Evolutionary conservation across 2,113 vertebrate species (phyloP).

Genomic region (Vimba vimba): DNA sequence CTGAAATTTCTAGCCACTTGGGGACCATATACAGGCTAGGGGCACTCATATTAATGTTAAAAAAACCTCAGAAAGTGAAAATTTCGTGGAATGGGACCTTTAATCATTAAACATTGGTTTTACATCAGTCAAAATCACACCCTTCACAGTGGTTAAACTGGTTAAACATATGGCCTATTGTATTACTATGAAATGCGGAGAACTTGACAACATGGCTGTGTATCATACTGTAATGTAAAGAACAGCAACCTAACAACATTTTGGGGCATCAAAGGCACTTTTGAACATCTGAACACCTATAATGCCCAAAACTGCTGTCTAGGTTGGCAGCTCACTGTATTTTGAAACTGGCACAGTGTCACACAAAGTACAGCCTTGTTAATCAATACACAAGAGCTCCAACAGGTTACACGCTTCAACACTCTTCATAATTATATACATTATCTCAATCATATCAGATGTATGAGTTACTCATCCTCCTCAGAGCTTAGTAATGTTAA

Average conservation of each 20-base stretch:
- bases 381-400: conserved; percentile 41
- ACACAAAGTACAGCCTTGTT: conserved; percentile 36
- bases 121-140: background rate
- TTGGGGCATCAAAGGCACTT: background rate
- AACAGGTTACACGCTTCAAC: conserved; percentile 46
- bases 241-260: background rate
- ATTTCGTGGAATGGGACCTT: background rate
- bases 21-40: no score
- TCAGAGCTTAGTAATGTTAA: conserved; percentile 21
- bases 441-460: conserved; percentile 36
- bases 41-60: no score
- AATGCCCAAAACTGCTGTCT: background rate
- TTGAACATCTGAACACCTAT: background rate
- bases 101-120: background rate
- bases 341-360: background rate
- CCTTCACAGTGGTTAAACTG: background rate
- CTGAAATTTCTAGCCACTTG: no score
- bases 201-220: background rate
- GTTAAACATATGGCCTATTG: background rate
- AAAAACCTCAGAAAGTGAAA: no score
- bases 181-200: background rate
- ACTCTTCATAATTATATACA: conserved; percentile 38
- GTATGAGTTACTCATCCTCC: conserved; percentile 33
- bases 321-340: background rate
- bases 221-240: background rate